Conservation (phyloP, 2,888 invertebrate species). For the Polydrusus tereticollis region DNA sequence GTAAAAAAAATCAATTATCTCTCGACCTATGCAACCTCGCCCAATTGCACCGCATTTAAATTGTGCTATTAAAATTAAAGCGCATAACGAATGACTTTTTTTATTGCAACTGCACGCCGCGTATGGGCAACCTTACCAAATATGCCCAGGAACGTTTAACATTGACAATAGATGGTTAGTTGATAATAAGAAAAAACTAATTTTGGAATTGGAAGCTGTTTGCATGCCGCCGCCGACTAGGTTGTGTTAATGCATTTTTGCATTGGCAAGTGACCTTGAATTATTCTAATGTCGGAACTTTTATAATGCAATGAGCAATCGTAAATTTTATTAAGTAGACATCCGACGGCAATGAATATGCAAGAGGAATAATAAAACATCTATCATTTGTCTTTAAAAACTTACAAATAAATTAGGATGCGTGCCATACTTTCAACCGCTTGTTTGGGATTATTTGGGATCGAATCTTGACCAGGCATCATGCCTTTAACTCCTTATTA, state of each 20-base stretch:
- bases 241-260: constrained; percentile 33
- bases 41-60: constrained; percentile 28
- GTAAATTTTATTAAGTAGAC: constrained; percentile 21
- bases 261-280: constrained; percentile 33
- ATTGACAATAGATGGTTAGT: constrained; percentile 40
- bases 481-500: too few species aligned
- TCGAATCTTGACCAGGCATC: too few species aligned
- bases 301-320: constrained; percentile 20
- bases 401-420: too few species aligned
- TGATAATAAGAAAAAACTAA: constrained; percentile 37
- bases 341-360: constrained; percentile 12
- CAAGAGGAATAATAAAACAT: background rate
- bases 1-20: constrained; percentile 29
- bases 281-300: constrained; percentile 29
- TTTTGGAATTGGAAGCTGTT: constrained; percentile 29
- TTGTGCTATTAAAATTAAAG: constrained; percentile 34
- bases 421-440: too few species aligned
- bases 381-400: background rate
- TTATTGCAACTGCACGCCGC: constrained; percentile 33
- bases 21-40: constrained; percentile 28
- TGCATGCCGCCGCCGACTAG: constrained; percentile 16
- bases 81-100: constrained; percentile 37
- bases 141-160: constrained; percentile 25
- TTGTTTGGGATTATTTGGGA: too few species aligned
- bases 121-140: constrained; percentile 31